A percentile compares a stretch with the other conserved stretches of the same genome.
phyloP scores from a whole-genome alignment of 2,113 vertebrate species.

The Sinosuthora webbiana region DNA sequence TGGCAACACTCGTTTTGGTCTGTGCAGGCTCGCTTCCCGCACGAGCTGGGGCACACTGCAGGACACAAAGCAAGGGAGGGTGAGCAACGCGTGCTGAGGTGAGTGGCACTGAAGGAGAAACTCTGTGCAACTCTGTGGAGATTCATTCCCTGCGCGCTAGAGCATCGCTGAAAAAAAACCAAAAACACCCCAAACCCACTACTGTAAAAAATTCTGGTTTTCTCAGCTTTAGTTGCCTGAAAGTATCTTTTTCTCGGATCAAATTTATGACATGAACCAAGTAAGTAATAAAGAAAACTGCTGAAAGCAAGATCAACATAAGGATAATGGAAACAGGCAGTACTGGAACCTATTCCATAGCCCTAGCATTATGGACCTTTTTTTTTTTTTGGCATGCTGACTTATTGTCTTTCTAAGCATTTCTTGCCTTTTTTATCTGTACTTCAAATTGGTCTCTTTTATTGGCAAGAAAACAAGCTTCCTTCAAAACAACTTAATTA shows the following conservation, averaged over 20 bases:
- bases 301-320: constrained; percentile 12
- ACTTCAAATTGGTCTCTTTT: constrained; percentile 32
- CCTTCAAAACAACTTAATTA: constrained; percentile 43
- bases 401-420: constrained; percentile 29
- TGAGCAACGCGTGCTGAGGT: neutral
- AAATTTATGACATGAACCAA: neutral
- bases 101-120: rapidly evolving
- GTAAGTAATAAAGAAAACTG: constrained; percentile 9
- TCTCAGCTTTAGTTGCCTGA: neutral
- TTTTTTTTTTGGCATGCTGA: neutral
- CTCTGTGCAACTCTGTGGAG: rapidly evolving
- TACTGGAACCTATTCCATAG: neutral
- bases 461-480: constrained; percentile 24
- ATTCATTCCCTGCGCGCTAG: neutral
- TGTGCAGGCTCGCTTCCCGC: constrained; percentile 86
- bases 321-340: neutral
- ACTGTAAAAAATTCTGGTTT: neutral
- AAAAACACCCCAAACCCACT: neutral
- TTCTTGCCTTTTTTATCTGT: constrained; percentile 14
- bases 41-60: constrained; percentile 87
- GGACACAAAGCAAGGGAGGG: neutral
- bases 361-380: neutral
- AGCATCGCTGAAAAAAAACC: neutral
- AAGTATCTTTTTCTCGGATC: neutral
- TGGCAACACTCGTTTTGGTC: constrained; percentile 90